Evolutionary conservation across 1,140 invertebrate species (phyloP).

Genomic region (Medauroidea extradentata): DNA sequence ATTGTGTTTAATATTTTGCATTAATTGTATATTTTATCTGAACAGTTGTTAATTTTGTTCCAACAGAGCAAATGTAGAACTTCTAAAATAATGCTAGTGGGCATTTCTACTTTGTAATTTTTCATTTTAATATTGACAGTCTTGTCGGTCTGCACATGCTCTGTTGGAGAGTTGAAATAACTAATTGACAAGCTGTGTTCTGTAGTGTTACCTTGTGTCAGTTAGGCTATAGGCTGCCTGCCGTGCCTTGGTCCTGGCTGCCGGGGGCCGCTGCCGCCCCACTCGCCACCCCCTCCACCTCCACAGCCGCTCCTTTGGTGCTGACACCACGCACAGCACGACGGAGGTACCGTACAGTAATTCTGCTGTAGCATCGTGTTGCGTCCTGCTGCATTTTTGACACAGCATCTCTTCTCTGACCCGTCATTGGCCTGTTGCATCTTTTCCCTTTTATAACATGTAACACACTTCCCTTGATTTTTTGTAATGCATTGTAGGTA

Average conservation of each 20-base stretch:
- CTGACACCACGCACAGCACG: conserved; percentile 47
- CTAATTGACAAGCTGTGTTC: background rate
- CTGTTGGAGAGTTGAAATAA: background rate
- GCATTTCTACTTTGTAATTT: no score
- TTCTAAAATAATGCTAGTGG: no score
- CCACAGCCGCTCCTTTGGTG: conserved; percentile 46
- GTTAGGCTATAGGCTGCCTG: conserved; percentile 51
- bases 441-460: background rate
- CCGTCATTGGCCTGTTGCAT: no score
- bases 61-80: no score
- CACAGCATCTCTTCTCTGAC: no score
- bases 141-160: no score
- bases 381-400: conserved; percentile 3
- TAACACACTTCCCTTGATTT: background rate
- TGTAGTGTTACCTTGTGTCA: conserved; percentile 11
- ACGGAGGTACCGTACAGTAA: conserved; percentile 10
- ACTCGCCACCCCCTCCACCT: conserved; percentile 25
- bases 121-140: no score
- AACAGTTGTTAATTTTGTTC: no score
- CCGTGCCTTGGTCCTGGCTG: conserved; percentile 30
- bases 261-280: conserved; percentile 37
- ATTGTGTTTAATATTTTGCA: no score
- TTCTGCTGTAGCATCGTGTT: background rate
- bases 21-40: no score
- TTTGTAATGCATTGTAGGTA: background rate